Evolutionary conservation across 1,140 invertebrate species (phyloP), one percentile per base, ranked within the genome.

Genomic region (Paralvinella palmiformis): DNA sequence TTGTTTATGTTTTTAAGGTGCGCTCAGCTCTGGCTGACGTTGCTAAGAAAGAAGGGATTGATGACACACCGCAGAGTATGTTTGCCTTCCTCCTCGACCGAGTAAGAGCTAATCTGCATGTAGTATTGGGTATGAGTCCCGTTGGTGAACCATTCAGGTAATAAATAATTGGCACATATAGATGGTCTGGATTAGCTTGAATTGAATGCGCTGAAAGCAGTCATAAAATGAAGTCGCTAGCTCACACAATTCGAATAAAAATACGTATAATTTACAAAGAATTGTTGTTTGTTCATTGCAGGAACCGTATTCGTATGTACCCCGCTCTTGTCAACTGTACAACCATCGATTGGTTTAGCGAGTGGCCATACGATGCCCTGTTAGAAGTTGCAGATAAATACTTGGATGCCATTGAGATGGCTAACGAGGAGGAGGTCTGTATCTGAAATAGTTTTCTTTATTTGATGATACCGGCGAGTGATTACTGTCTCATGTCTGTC

Each of bases 321-420:
- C 91, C 91, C 31, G 87, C 89, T 5, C 79, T 94, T 66, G 87
- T 93, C 45, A 92, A 91, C 80, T 88, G 87, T 69, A 90, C 89
- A 3, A 92, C 90, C 4, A 91, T 92, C 33, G 90, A 93, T 80
- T 94, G 90, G 89, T 92, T 92, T 74, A 83, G 86, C 72, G 88
- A 91, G 72, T 94, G 91, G 91, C 89, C 91, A 0, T 83, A 85
- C 61, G 88, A 91, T 75, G 91, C 91, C n/a, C 80, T 94, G 20
- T 80, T 92, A 13, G 90, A 92, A 81, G 89, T 93, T 10, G 80
- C 82, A 24, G 73, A 81, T 53, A 75, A 79, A 60, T 83, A 80
- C 65, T 69, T 84, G 3, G 56, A 50, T 13, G 73, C 72, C 36
- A 72, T 74, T 31, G 62, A 62, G 3, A 68, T 78, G 20, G 75